These are phyloP conservation scores for Grammomys surdaster DNA, from an alignment of 2,113 vertebrate species.

Conservation along the genomic window DNA sequence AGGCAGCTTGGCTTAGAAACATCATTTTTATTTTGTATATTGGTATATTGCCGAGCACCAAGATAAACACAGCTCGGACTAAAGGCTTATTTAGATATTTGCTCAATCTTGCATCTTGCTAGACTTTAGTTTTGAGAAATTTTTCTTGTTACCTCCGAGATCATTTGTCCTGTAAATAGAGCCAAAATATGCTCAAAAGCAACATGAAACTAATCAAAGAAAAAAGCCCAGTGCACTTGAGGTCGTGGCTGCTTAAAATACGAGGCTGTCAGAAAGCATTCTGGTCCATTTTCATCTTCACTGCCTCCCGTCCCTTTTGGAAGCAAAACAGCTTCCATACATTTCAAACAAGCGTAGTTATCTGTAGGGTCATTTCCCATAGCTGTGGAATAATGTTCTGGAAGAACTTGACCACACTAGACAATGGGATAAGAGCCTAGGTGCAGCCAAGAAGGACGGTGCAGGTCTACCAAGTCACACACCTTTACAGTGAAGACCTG, in stretches of 20 bases:
- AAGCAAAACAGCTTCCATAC: not conserved
- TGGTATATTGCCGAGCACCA: not conserved
- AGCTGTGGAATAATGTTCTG: not conserved
- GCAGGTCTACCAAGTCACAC: not conserved
- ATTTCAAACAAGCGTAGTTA: not conserved
- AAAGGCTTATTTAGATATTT: slow-evolving; percentile 56
- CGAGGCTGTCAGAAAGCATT: not conserved
- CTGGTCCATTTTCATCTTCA: not conserved
- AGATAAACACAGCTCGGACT: not conserved
- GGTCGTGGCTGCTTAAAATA: not conserved
- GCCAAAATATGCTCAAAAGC: slow-evolving; percentile 13
- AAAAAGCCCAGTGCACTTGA: not conserved
- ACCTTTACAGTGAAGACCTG: not conserved
- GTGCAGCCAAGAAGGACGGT: not conserved
- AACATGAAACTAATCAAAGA: slow-evolving; percentile 24
- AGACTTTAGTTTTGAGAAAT: slow-evolving; percentile 23
- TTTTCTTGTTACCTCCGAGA: slow-evolving; percentile 24
- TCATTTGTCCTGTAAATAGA: slow-evolving; percentile 53
- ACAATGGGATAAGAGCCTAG: not conserved
- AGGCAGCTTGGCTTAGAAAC: slow-evolving; percentile 28
- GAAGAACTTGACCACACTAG: not conserved
- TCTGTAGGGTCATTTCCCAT: not conserved
- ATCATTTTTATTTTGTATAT: slow-evolving; percentile 15
- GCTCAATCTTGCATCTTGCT: slow-evolving; percentile 1
- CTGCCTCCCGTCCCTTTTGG: not conserved